Evolutionary conservation across 2,113 vertebrate genomes (phyloP), one percentile per base, ranked within the genome.

Genomic region (Proteles cristata): DNA sequence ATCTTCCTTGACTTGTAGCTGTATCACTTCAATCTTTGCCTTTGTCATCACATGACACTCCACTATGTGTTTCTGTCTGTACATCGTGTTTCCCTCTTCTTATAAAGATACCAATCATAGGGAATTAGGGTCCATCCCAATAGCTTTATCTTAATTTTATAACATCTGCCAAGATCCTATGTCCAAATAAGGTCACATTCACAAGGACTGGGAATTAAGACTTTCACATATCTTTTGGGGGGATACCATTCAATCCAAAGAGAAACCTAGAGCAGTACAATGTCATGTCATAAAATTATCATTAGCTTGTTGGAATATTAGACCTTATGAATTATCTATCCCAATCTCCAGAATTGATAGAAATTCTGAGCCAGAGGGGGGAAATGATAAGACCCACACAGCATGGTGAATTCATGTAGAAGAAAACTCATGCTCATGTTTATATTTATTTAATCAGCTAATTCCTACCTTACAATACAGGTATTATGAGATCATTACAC

Each of bases 1-100:
- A 25, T 1, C 19, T 91, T 28, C n/a, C 1, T 7, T 35, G 45
- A 6, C 12, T 23, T 11, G 1, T 5, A 16, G 1, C 25, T 26
- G 39, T 12, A 80, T 53, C 48, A 23, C 16, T 80, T 21, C 26
- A 43, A 4, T 45, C 48, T 50, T 80, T 53, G 35, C 39, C 16
- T 66, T 35, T 4, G 3, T 35, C 39, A 31, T 26, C 45, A 16
- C 7, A 7, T 21, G 16, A 17, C 55, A 68, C 10, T 9, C 61
- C 43, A 15, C 19, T 39, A 11, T n/a, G 33, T 43, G 4, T 11
- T 26, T 69, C 65, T 61, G 26, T 48, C 48, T 31, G 19, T 33
- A 23, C 11, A 1, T 3, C 4, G 1, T 28, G 14, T 65, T 81
- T 93, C 10, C 11, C 31, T 21, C 31, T 76, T 90, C 1, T 68